Percentiles rank a stretch among this genome's conserved stretches.
Conservation (phyloP, 1,140 invertebrate genomes). For the Hermetia illucens region DNA sequence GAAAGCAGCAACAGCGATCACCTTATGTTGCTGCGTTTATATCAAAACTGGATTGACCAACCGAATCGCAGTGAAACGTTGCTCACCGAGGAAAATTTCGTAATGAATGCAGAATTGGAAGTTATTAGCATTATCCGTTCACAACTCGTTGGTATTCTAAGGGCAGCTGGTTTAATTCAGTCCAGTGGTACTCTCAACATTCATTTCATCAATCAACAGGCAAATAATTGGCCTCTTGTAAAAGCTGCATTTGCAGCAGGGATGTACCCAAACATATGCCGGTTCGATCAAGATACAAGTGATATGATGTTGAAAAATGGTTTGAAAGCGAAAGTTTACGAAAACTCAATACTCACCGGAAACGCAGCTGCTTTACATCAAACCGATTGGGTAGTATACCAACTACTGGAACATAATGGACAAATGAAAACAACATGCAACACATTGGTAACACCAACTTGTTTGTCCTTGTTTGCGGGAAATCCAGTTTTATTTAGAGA, state of each 20-base stretch:
- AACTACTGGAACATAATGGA: conserved; percentile 54
- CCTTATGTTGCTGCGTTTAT: conserved; percentile 70
- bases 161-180: conserved; percentile 70
- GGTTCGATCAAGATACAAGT: conserved; percentile 33
- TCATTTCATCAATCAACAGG: conserved; percentile 66
- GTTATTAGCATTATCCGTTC: conserved; percentile 34
- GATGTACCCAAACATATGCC: conserved; percentile 75
- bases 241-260: conserved; percentile 80
- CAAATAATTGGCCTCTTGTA: conserved; percentile 81
- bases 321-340: conserved; percentile 58
- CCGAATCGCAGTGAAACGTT: conserved; percentile 11
- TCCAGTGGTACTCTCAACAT: conserved; percentile 60
- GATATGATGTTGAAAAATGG: conserved; percentile 43
- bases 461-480: conserved; percentile 67
- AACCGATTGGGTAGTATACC: conserved; percentile 68
- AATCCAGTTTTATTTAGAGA: no score
- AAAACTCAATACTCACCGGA: conserved; percentile 47
- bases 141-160: conserved; percentile 71
- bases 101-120: conserved; percentile 21
- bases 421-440: conserved; percentile 47
- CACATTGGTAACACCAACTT: conserved; percentile 63
- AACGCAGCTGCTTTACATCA: conserved; percentile 41
- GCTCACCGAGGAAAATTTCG: no score
- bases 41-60: conserved; percentile 58
- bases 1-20: conserved; percentile 79